Evolutionary conservation across 2,888 invertebrate species (phyloP).

Genomic region (Frankliniella fusca): DNA sequence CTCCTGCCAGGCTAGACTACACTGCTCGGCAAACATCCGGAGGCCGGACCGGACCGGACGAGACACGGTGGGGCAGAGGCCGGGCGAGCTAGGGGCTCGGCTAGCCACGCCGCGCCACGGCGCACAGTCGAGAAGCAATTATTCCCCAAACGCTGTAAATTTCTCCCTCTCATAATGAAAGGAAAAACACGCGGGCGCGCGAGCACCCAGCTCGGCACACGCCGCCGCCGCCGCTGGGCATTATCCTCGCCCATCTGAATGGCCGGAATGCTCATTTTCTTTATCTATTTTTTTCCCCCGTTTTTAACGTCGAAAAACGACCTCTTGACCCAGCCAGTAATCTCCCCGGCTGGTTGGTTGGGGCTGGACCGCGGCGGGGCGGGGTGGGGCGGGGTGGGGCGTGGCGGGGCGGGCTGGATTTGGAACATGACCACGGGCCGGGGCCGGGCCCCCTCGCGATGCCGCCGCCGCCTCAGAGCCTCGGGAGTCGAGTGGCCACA

Average conservation of each 20-base stretch:
- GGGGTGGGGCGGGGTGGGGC: not conserved
- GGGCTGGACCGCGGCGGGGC: not conserved
- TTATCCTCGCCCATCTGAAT: slow-evolving; percentile 6
- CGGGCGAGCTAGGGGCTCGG: too few relatives aligned
- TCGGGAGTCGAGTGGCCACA: not conserved
- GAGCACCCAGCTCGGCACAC: not conserved
- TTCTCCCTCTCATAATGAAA: too few relatives aligned
- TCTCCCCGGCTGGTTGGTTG: not conserved
- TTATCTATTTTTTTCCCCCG: too few relatives aligned
- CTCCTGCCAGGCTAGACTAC: too few relatives aligned
- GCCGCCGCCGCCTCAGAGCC: not conserved
- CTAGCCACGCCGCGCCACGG: too few relatives aligned
- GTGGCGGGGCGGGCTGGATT: not conserved
- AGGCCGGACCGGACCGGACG: too few relatives aligned
- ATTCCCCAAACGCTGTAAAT: too few relatives aligned
- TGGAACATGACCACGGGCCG: not conserved
- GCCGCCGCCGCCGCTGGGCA: not conserved
- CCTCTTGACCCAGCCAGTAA: slow-evolving; percentile 24
- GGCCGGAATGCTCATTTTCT: slow-evolving; percentile 17
- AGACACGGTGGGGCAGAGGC: too few relatives aligned
- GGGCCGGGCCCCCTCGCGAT: not conserved
- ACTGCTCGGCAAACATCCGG: too few relatives aligned
- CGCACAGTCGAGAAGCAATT: too few relatives aligned
- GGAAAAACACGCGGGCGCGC: too few relatives aligned
- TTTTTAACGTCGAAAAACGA: not conserved